Evolutionary conservation across 2,888 invertebrate species (phyloP).

Genomic region (Entomobrya proxima): DNA sequence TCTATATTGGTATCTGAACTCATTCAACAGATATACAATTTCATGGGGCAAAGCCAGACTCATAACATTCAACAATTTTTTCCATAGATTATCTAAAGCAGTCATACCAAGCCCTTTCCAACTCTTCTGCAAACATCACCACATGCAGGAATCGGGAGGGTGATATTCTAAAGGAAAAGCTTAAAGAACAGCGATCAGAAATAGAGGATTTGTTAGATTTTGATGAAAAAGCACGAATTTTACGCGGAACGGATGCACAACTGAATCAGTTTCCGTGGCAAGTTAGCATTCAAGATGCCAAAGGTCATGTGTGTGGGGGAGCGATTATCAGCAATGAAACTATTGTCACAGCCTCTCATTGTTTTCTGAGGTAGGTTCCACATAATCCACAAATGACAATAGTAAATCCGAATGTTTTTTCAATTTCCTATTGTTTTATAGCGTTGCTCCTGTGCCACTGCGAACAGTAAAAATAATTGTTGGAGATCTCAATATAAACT

Average conservation of each 20-base stretch:
- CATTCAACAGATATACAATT: too few relatives aligned
- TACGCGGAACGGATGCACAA: conserved; percentile 77
- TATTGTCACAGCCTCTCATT: conserved; percentile 78
- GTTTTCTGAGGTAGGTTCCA: conserved; percentile 76
- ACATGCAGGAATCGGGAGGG: conserved; percentile 60
- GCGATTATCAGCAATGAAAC: conserved; percentile 77
- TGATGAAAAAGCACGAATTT: conserved; percentile 75
- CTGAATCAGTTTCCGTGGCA: conserved; percentile 77
- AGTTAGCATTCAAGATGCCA: conserved; percentile 77
- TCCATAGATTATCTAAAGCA: conserved; percentile 73
- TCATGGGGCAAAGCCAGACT: too few relatives aligned
- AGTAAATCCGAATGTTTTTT: neutral
- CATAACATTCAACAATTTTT: conserved; percentile 1
- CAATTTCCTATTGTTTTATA: conserved; percentile 28
- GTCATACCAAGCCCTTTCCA: conserved; percentile 71
- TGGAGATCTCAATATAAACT: conserved; percentile 77
- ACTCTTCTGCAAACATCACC: conserved; percentile 70
- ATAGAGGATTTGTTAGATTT: conserved; percentile 47
- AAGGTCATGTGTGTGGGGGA: conserved; percentile 78
- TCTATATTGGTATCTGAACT: conserved; percentile 74
- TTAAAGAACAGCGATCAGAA: conserved; percentile 51
- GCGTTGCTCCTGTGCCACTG: conserved; percentile 71
- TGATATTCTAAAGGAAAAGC: conserved; percentile 57
- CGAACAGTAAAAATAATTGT: conserved; percentile 69
- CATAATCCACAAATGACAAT: conserved; percentile 15